Evolutionary conservation across 2,888 invertebrate species (phyloP).

Genomic region (Blera fallax): DNA sequence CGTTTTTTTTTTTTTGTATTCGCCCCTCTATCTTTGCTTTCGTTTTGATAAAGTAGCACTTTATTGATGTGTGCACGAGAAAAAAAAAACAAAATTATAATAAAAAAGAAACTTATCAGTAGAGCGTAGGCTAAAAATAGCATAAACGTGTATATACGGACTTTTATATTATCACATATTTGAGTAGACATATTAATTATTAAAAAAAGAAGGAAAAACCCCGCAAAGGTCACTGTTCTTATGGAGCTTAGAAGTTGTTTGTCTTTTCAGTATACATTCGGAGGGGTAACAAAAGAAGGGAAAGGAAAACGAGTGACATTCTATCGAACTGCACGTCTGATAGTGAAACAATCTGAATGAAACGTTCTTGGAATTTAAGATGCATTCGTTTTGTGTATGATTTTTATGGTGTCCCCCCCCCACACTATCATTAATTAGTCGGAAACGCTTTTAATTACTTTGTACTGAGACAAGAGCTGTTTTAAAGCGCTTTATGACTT

Average conservation of each 20-base stretch:
- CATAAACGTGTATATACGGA: slow-evolving; percentile 3
- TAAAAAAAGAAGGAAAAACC: neutral
- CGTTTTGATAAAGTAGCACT: neutral
- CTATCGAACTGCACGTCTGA: neutral
- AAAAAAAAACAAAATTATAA: neutral
- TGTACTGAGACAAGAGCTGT: neutral
- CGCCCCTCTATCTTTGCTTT: too few species aligned
- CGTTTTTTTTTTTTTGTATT: neutral
- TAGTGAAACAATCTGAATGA: neutral
- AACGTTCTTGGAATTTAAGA: neutral
- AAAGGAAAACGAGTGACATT: neutral
- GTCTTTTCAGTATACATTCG: neutral
- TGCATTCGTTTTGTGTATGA: neutral
- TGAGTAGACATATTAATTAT: slow-evolving; percentile 1
- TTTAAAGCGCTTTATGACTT: too few species aligned
- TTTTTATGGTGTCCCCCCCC: neutral
- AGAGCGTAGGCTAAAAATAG: slow-evolving; percentile 29
- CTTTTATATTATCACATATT: neutral
- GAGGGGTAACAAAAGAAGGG: neutral
- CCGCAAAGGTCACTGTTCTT: slow-evolving; percentile 27
- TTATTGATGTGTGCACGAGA: neutral
- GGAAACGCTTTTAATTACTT: neutral
- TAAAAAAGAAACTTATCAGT: slow-evolving; percentile 22
- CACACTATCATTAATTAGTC: neutral
- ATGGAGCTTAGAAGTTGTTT: neutral